A percentile compares a stretch with the other conserved stretches of the same genome.
Conservation (phyloP, 2,113 vertebrate species). For the Dasypus novemcinctus region DNA sequence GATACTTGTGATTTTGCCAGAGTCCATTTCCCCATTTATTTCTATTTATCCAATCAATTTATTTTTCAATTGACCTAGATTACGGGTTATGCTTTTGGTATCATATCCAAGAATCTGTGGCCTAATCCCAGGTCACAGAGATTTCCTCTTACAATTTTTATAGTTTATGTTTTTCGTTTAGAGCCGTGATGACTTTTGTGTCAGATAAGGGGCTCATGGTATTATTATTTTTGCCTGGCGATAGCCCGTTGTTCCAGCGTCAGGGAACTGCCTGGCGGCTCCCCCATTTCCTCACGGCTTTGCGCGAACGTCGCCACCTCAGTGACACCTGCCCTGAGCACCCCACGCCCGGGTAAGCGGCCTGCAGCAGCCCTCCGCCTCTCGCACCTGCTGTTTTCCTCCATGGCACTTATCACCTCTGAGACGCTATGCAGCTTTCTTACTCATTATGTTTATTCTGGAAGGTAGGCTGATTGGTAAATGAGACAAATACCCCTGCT, state of each 20-base stretch:
- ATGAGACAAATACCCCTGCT: too few species aligned
- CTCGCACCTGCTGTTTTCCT: not conserved
- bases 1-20: constrained; percentile 21
- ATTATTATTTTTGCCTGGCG: not conserved
- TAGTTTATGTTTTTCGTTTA: not conserved
- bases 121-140: not conserved
- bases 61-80: not conserved
- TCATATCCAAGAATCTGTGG: not conserved
- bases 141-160: not conserved
- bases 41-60: not conserved
- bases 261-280: not conserved
- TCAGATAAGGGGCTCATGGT: not conserved
- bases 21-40: not conserved
- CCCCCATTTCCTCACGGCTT: not conserved
- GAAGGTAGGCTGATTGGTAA: too few species aligned
- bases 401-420: not conserved
- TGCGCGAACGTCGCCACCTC: not conserved
- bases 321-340: not conserved
- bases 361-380: not conserved
- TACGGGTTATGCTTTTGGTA: not conserved
- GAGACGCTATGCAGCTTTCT: fast-evolving
- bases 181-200: not conserved
- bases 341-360: not conserved
- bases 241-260: not conserved
- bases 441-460: not conserved